phyloP scores from a whole-genome alignment of 2,113 vertebrate genomes.

The Axis porcinus region DNA sequence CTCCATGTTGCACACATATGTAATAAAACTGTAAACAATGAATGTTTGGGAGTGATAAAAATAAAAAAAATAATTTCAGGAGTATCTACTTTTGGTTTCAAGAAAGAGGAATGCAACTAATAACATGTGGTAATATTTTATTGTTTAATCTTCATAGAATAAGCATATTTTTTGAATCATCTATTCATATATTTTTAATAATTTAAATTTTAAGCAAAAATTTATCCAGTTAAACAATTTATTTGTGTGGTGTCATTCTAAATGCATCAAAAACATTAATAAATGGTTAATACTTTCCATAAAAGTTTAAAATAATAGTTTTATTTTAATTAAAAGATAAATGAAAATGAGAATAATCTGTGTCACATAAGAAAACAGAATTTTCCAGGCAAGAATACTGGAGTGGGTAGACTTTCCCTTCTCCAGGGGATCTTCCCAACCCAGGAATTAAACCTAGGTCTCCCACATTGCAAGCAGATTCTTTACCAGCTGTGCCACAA shows the following conservation, averaged over 20 bases:
- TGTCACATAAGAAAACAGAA: neutral
- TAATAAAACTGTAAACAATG: neutral
- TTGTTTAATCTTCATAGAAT: neutral
- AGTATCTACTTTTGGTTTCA: neutral
- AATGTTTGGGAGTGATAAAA: neutral
- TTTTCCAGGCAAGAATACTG: neutral
- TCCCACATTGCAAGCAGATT: neutral
- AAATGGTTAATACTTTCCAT: neutral
- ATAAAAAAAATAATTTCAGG: neutral
- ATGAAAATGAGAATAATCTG: neutral
- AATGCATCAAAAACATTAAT: neutral
- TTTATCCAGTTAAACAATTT: neutral
- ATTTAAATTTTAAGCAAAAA: constrained; percentile 9
- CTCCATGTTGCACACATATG: neutral
- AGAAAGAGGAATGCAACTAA: neutral
- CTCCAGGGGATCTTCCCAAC: neutral
- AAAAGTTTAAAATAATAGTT: neutral
- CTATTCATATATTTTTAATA: neutral
- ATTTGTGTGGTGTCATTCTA: neutral
- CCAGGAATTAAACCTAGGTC: neutral
- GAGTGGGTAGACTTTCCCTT: neutral
- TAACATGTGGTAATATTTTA: neutral
- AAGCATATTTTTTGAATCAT: neutral
- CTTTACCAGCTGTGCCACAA: neutral
- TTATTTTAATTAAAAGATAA: neutral